Evolutionary conservation across 2,113 vertebrate genomes (phyloP).

Genomic region (Podarcis raffonei): DNA sequence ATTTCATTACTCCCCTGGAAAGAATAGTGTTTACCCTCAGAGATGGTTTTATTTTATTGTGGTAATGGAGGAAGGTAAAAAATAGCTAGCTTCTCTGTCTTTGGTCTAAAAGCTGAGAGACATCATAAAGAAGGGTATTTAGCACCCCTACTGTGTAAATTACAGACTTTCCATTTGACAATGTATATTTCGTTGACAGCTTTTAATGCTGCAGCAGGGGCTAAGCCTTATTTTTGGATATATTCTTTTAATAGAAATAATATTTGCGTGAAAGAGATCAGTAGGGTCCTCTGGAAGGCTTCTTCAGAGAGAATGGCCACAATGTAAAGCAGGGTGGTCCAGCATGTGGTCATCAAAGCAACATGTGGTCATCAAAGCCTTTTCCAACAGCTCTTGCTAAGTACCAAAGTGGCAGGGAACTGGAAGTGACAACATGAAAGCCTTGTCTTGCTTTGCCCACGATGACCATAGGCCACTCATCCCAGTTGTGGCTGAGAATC

Average conservation of each 20-base stretch:
- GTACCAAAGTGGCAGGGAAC: too few relatives aligned
- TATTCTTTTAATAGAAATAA: conserved; percentile 21
- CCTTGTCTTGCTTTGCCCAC: too few relatives aligned
- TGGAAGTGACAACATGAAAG: too few relatives aligned
- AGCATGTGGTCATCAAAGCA: too few relatives aligned
- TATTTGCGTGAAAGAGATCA: background rate
- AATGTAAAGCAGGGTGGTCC: background rate
- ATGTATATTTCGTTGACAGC: background rate
- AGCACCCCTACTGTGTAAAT: background rate
- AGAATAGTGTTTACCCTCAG: background rate
- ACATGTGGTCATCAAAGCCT: too few relatives aligned
- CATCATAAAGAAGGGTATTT: background rate
- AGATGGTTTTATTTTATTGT: background rate
- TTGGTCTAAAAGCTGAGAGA: background rate
- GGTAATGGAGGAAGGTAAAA: background rate
- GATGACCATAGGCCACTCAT: too few relatives aligned
- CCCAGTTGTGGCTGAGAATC: too few relatives aligned
- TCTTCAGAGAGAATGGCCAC: background rate
- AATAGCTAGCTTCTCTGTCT: background rate
- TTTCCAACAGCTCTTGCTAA: too few relatives aligned
- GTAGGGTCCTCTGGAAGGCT: background rate
- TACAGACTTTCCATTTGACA: background rate
- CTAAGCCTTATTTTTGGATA: background rate
- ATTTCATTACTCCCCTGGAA: background rate
- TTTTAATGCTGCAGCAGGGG: background rate